phyloP scores from a whole-genome alignment of 2,113 vertebrate genomes.

The Hemichromis elongatus region DNA sequence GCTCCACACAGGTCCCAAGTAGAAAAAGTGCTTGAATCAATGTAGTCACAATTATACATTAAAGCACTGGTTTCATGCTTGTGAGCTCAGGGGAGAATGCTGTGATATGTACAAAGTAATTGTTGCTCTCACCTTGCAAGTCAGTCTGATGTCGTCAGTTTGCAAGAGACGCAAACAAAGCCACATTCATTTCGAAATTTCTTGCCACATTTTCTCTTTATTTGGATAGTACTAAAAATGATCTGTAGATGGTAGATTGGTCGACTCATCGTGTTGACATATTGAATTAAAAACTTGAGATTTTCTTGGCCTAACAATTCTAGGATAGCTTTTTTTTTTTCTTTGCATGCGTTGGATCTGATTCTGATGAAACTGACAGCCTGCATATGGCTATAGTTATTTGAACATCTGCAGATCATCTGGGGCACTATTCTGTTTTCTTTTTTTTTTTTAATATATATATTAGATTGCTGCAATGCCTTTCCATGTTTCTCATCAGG shows the following conservation, averaged over 20 bases:
- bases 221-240: constrained; percentile 42
- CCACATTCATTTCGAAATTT: background rate
- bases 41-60: constrained; percentile 6
- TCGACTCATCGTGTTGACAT: background rate
- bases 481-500: constrained; percentile 22
- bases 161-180: constrained; percentile 21
- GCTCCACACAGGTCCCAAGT: constrained; percentile 8
- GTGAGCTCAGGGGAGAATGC: constrained; percentile 44
- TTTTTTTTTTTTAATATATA: background rate
- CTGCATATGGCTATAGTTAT: constrained; percentile 8
- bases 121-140: constrained; percentile 35
- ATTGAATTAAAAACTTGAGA: background rate
- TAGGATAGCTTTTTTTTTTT: constrained; percentile 10
- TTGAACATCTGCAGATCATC: constrained; percentile 45
- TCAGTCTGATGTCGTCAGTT: constrained; percentile 32
- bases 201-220: background rate
- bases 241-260: constrained; percentile 33
- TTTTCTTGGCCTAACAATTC: background rate
- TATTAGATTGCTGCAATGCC: constrained; percentile 11
- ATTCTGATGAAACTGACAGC: constrained; percentile 1
- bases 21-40: constrained; percentile 46
- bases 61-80: constrained; percentile 45
- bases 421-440: constrained; percentile 38
- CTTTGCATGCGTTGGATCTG: constrained; percentile 42
- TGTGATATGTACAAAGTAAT: constrained; percentile 46